Percentiles rank a stretch among this genome's conserved stretches.
These are phyloP conservation scores for Spisula solida DNA, from an alignment of 2,888 invertebrate species.

Conservation along the genomic window DNA sequence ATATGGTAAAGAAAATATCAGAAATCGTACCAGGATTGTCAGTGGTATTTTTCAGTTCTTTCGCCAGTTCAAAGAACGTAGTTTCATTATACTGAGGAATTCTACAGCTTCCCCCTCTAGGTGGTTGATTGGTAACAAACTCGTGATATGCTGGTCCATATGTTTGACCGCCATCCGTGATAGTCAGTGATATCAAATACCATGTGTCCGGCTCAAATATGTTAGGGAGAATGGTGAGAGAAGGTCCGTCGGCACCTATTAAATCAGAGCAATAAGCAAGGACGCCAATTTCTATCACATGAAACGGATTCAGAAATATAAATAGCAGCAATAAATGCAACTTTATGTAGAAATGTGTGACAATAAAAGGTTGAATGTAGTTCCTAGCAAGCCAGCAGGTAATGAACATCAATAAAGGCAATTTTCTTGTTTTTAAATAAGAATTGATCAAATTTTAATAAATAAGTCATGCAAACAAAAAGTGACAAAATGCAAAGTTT, in stretches of 20 bases:
- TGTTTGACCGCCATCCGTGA: constrained; percentile 3
- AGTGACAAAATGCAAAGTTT: no score
- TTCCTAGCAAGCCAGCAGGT: no score
- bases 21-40: constrained; percentile 19
- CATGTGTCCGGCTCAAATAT: constrained; percentile 46
- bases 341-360: no score
- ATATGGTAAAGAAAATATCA: no score
- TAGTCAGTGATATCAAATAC: constrained; percentile 53
- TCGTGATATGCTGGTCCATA: constrained; percentile 67
- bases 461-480: no score
- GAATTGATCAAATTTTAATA: no score
- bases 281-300: no score
- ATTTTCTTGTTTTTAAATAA: no score
- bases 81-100: constrained; percentile 49
- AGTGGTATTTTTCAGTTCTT: constrained; percentile 40
- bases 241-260: neutral
- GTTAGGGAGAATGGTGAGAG: constrained; percentile 55
- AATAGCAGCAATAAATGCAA: no score
- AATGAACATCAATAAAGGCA: no score
- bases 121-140: constrained; percentile 64
- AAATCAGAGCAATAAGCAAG: neutral
- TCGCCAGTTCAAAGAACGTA: constrained; percentile 13
- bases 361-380: no score
- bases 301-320: no score
- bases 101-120: constrained; percentile 53